Percentiles rank a stretch among this genome's conserved stretches.
Conservation (phyloP, 2,113 vertebrate genomes). For the Rhagologus leucostigma region DNA sequence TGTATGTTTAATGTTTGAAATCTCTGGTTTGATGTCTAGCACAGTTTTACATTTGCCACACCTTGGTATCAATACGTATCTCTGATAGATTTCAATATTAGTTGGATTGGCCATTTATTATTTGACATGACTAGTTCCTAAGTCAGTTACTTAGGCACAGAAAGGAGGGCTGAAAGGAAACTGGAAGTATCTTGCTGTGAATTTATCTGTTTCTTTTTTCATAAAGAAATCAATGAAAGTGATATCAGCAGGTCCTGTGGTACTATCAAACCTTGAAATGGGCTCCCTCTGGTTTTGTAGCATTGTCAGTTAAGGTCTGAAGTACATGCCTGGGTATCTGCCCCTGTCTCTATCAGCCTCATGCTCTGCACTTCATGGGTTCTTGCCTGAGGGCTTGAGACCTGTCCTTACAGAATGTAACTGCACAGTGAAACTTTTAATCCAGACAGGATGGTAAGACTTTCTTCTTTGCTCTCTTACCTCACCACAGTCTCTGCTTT, state of each 20-base stretch:
- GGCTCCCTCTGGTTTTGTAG: neutral
- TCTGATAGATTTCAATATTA: neutral
- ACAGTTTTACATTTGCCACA: neutral
- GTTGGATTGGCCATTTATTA: neutral
- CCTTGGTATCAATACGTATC: neutral
- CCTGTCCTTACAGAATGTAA: neutral
- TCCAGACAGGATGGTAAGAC: neutral
- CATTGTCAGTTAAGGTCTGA: neutral
- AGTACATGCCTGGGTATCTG: neutral
- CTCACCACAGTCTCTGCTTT: neutral
- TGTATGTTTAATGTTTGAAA: neutral
- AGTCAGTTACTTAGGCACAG: neutral
- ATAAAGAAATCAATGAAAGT: neutral
- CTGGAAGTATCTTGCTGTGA: neutral
- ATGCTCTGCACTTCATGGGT: neutral
- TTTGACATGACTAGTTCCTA: neutral
- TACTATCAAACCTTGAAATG: neutral
- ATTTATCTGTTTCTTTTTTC: neutral
- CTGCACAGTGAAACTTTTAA: neutral
- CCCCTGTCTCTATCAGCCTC: neutral
- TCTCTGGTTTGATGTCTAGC: neutral
- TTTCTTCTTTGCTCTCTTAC: neutral
- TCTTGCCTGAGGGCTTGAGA: neutral
- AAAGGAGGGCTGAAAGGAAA: neutral
- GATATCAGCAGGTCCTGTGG: neutral